Evolutionary conservation across 2,797 vertebrate genomes (phyloP), one percentile per base, ranked within the genome.

Genomic region (Eurystomus glaucurus): DNA sequence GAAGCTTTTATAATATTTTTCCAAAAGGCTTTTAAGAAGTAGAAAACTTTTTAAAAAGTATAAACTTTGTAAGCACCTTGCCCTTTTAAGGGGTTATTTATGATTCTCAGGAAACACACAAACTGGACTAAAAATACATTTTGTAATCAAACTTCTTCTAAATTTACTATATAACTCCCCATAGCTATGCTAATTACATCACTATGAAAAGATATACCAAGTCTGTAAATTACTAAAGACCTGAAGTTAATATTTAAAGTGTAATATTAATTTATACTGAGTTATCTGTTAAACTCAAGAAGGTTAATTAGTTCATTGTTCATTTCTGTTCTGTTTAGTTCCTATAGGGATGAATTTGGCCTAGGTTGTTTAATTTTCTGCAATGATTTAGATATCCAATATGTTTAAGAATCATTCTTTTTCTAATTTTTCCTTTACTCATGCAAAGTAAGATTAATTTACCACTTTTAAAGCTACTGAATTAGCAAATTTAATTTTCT

Each of bases 251-350:
- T 79, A 87, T 66, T 77, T 85, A 58, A 92, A 84, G 54, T 68
- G 41, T 78, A 79, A 71, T 57, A 75, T 50, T 75, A 74, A 90
- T 83, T 88, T 52, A 22, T 83, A 77, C 68, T n/a, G 54, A 71
- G 75, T 82, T 91, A 74, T 46, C 37, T 83, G 64, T 80, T 94
- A 85, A 91, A 78, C 43, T 95, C 31, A 71, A 71, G 78, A 64
- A 5, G 51, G 28, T 66, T 88, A 80, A 90, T 93, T 80, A 70
- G 61, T 83, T 83, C 22, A 60, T 68, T 89, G 72, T 83, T 91
- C 11, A 74, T 57, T 83, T 93, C 21, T 64, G 35, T 93, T 94
- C 78, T 71, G 46, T 50, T 62, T 28, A 68, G 33, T 46, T 92
- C 70, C 37, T 66, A 12, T 37, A 76, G 35, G 21, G 46, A 83